Evolutionary conservation across 2,113 vertebrate genomes (phyloP), one percentile per base, ranked within the genome.

Genomic region (Archocentrus centrarchus): DNA sequence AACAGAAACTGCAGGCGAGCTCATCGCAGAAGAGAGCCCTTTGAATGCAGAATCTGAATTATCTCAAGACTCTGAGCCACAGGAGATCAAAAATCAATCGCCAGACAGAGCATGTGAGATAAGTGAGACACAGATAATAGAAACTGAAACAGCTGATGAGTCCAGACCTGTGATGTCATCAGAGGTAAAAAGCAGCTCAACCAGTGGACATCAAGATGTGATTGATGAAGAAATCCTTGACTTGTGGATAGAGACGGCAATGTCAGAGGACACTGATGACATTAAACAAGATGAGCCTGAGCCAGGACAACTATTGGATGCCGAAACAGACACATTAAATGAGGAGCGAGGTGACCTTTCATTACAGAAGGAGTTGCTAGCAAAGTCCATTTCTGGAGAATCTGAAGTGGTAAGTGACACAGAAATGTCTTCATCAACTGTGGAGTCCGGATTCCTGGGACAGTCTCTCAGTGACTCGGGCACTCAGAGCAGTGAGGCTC

Each of bases 201-300:
- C 22, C 7, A 22, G 3, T 63, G 70, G n/a, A 81, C 13, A 3
- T 70, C 62, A 60, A n/a, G 82, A 87, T 30, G 73, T 91, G 50
- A 91, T 82, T 18, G 87, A 87, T 41, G 86, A 90, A n/a, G 88
- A 93, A 44, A 86, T 84, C 68, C 86, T 88, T 11, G 89, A 93
- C 47, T 88, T 85, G 77, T 87, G 88, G 89, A 77, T 90, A 15
- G 20, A 91, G 75, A 24, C 79, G 0, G 79, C 78, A 2, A 60
- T 82, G 39, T 73, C 63, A 58, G 50, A 78, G 22, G 76, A 89
- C 17, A 11, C 15, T 15, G 35, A 44, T 35, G 61, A 3, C 4
- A 15, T 37, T 10, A 37, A 75, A 44, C 24, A 79, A 68, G 70
- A 87, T 14, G 77, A 17, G 44, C n/a, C 83, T 59, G 83, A 82